Evolutionary conservation across 1,140 invertebrate genomes (phyloP).

Genomic region (Lepidurus apus): DNA sequence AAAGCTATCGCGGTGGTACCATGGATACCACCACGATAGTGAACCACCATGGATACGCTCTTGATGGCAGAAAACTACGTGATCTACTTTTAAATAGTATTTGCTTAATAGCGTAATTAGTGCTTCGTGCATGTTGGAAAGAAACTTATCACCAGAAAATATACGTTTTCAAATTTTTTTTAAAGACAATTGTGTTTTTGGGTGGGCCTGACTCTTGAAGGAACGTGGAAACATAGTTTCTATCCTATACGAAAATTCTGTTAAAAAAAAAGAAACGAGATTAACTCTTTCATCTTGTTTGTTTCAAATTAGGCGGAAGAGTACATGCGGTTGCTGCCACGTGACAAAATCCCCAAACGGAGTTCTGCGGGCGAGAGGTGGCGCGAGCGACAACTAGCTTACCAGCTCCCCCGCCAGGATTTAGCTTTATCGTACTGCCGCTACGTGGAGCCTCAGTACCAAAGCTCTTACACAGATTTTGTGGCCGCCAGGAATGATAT

Average conservation of each 20-base stretch:
- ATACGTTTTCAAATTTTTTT: no score
- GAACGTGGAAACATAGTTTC: not conserved
- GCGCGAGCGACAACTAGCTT: conserved; percentile 70
- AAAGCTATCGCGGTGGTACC: no score
- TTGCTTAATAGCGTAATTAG: no score
- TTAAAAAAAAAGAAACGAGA: not conserved
- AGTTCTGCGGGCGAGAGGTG: conserved; percentile 70
- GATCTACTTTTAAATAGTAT: no score
- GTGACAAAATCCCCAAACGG: conserved; percentile 67
- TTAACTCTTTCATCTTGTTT: not conserved
- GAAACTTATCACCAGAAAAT: no score
- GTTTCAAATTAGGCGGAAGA: conserved; percentile 52
- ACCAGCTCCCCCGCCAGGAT: conserved; percentile 61
- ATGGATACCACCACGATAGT: no score
- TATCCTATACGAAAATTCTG: not conserved
- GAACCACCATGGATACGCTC: no score
- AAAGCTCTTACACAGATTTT: conserved; percentile 78
- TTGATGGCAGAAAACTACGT: no score
- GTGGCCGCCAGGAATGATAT: conserved; percentile 87
- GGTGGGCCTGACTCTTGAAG: no score
- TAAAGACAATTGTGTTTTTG: no score
- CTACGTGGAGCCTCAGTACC: conserved; percentile 67
- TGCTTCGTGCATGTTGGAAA: no score
- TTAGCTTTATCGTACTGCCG: conserved; percentile 80
- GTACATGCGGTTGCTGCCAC: conserved; percentile 68